Evolutionary conservation across 2,888 invertebrate genomes (phyloP).

Genomic region (Phasia obesa): DNA sequence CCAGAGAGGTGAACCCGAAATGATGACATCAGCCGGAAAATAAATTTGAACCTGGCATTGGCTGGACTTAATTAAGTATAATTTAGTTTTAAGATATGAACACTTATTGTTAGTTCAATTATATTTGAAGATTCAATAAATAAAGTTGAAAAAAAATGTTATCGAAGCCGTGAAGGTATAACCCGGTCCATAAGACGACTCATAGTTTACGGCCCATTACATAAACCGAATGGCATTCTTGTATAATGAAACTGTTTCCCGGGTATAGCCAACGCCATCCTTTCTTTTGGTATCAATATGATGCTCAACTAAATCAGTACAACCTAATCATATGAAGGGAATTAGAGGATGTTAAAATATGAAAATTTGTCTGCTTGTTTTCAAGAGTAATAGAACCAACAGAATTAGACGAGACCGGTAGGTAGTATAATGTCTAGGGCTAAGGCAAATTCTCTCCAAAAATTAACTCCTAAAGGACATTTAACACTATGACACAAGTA

Average conservation of each 20-base stretch:
- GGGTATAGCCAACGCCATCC: slow-evolving; percentile 69
- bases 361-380: slow-evolving; percentile 18
- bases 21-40: no score
- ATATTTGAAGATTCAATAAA: no score
- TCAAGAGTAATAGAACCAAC: no score
- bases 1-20: slow-evolving; percentile 7
- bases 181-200: slow-evolving; percentile 30
- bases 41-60: no score
- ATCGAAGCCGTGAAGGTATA: slow-evolving; percentile 4
- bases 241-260: slow-evolving; percentile 63
- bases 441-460: slow-evolving; percentile 34
- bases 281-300: slow-evolving; percentile 18
- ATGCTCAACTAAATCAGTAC: slow-evolving; percentile 4
- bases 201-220: background rate
- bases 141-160: slow-evolving; percentile 33
- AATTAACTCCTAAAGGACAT: slow-evolving; percentile 27
- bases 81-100: no score
- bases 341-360: background rate
- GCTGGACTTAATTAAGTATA: no score
- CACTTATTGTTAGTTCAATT: no score
- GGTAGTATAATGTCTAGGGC: slow-evolving; percentile 22
- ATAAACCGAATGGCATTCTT: slow-evolving; percentile 60
- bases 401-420: background rate
- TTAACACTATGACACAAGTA: no score
- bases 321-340: slow-evolving; percentile 38